Evolutionary conservation across 2,888 invertebrate species (phyloP).

Genomic region (Netelia melanura): DNA sequence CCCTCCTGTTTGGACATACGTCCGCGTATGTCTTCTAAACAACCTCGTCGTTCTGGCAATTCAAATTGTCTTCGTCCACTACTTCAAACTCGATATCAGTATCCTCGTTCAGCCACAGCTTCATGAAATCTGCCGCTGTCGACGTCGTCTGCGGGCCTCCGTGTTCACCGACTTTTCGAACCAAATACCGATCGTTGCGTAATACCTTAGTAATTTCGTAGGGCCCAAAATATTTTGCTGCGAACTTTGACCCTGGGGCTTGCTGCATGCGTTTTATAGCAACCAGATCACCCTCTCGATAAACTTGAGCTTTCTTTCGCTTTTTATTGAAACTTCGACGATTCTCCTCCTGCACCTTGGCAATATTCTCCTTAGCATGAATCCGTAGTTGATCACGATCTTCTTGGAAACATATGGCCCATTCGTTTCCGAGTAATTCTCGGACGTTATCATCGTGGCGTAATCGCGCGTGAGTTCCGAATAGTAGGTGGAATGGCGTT

Average conservation of each 20-base stretch:
- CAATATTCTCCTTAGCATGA: constrained; percentile 34
- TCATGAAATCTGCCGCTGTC: background rate
- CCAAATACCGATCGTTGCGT: too few species aligned
- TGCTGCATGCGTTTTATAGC: constrained; percentile 15
- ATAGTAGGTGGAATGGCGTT: constrained; percentile 55
- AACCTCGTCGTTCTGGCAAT: background rate
- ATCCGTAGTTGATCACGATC: constrained; percentile 3
- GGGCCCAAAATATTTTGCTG: constrained; percentile 14
- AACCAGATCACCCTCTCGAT: constrained; percentile 25
- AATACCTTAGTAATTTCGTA: too few species aligned
- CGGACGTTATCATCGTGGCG: background rate
- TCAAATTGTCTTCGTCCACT: background rate
- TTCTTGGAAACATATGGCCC: background rate
- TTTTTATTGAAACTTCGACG: constrained; percentile 59
- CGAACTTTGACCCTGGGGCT: constrained; percentile 8
- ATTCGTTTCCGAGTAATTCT: constrained; percentile 5
- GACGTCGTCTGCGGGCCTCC: background rate
- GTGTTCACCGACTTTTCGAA: constrained; percentile 5
- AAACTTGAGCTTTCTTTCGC: constrained; percentile 16
- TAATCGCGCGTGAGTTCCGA: constrained; percentile 46
- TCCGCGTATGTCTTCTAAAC: background rate
- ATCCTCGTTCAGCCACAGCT: background rate
- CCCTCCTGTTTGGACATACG: background rate
- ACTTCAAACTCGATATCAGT: background rate
- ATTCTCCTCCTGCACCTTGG: constrained; percentile 57